A percentile compares a stretch with the other conserved stretches of the same genome.
Conservation (phyloP, 1,140 invertebrate genomes). For the Triops longicaudatus region DNA sequence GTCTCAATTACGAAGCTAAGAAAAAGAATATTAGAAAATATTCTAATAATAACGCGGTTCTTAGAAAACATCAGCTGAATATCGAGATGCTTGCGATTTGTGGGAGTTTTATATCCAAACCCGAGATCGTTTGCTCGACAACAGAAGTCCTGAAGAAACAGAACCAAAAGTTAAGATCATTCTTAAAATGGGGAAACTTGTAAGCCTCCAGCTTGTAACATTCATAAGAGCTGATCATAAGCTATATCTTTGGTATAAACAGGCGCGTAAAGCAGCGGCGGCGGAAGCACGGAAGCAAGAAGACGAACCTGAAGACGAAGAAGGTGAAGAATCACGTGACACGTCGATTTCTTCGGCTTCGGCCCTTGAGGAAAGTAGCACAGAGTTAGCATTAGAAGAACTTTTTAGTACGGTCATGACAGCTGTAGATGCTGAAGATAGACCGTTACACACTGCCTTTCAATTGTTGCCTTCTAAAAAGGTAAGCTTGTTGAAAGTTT, state of each 20-base stretch:
- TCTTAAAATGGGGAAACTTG: constrained; percentile 46
- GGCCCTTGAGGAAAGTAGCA: constrained; percentile 52
- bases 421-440: constrained; percentile 64
- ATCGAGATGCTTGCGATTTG: constrained; percentile 82
- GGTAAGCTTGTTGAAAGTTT: constrained; percentile 35
- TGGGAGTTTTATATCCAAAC: constrained; percentile 69
- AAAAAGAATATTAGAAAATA: too few species aligned
- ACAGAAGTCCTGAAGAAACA: constrained; percentile 40
- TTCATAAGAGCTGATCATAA: not conserved
- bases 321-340: constrained; percentile 49
- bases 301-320: constrained; percentile 36
- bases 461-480: constrained; percentile 83
- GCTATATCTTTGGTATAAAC: not conserved
- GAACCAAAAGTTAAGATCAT: constrained; percentile 49
- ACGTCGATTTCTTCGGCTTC: constrained; percentile 61
- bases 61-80: constrained; percentile 48
- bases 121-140: constrained; percentile 45
- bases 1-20: too few species aligned
- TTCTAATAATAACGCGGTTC: too few species aligned
- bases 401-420: constrained; percentile 72
- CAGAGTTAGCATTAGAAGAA: constrained; percentile 54
- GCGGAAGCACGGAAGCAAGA: constrained; percentile 39
- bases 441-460: constrained; percentile 71
- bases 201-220: not conserved
- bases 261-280: constrained; percentile 35